These are phyloP conservation scores for Condylura cristata DNA, from an alignment of 2,113 vertebrate species.

Conservation along the genomic window DNA sequence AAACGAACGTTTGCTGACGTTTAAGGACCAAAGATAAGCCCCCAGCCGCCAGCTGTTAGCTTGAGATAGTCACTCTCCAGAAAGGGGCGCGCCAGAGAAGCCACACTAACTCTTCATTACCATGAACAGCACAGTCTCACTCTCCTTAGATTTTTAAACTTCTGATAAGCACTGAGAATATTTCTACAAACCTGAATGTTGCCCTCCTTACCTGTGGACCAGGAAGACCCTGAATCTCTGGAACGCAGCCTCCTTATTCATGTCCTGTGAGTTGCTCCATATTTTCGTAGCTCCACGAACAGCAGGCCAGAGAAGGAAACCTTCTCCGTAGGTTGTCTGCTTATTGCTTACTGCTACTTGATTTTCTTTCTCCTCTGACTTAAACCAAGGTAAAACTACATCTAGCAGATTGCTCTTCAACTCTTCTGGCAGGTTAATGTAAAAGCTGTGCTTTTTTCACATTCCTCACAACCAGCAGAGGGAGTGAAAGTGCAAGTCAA, in stretches of 20 bases:
- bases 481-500: conserved; percentile 59
- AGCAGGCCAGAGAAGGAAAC: background rate
- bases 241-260: background rate
- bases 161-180: background rate
- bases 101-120: background rate
- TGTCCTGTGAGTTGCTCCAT: no score
- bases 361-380: background rate
- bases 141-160: background rate
- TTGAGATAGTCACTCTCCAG: background rate
- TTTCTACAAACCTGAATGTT: background rate
- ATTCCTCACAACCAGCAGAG: conserved; percentile 66
- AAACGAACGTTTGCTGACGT: background rate
- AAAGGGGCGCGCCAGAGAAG: background rate
- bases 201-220: background rate
- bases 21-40: background rate
- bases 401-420: background rate
- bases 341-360: background rate
- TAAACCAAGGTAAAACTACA: background rate
- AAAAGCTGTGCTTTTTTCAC: background rate
- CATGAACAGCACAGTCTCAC: background rate
- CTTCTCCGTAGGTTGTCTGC: background rate
- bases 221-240: background rate
- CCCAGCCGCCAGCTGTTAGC: background rate
- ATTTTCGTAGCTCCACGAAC: background rate
- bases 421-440: background rate